Conservation (phyloP, 2,797 vertebrate genomes). For the Sus cebifrons region DNA sequence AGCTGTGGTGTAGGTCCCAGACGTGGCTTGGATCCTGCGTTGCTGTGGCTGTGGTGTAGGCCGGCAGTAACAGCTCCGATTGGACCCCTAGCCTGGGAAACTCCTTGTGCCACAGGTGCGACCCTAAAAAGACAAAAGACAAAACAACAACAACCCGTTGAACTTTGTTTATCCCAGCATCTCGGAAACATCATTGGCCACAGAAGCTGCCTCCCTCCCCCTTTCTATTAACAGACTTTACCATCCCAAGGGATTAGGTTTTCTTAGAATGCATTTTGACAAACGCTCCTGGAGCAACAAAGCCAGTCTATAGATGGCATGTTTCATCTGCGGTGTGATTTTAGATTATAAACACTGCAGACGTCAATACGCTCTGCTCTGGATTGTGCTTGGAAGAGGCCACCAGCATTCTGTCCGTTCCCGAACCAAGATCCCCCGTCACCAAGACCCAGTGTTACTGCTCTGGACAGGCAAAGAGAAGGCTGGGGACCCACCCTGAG, state of each 20-base stretch:
- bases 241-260: background rate
- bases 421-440: background rate
- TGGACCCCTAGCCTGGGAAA: too few relatives aligned
- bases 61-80: too few relatives aligned
- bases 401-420: background rate
- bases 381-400: background rate
- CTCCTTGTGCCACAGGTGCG: too few relatives aligned
- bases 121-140: too few relatives aligned
- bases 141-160: background rate
- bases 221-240: background rate
- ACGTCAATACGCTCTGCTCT: background rate
- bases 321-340: background rate
- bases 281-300: background rate
- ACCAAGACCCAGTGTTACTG: background rate
- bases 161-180: constrained; percentile 28
- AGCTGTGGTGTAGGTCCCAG: too few relatives aligned
- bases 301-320: background rate
- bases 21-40: too few relatives aligned
- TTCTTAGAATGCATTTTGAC: constrained; percentile 15
- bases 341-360: background rate
- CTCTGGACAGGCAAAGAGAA: background rate
- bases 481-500: background rate
- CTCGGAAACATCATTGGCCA: background rate
- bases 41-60: too few relatives aligned
- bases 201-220: background rate